These are phyloP conservation scores for Nanorana parkeri DNA, from an alignment of 2,113 vertebrate genomes.

Conservation along the genomic window DNA sequence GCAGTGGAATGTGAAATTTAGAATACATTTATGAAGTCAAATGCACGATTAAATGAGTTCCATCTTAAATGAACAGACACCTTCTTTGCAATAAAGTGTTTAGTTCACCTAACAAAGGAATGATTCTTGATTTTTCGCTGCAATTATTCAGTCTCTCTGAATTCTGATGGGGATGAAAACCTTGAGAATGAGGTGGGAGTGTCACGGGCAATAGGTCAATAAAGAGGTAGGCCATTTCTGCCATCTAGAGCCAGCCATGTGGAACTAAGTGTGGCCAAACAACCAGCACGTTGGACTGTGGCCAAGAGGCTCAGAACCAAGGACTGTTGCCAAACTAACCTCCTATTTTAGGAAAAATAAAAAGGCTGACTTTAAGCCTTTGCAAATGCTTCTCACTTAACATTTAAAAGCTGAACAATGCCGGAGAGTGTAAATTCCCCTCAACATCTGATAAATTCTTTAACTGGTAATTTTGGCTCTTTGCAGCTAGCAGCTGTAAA, in stretches of 20 bases:
- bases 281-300: conserved; percentile 71
- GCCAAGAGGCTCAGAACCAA: conserved; percentile 74
- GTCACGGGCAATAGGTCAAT: conserved; percentile 72
- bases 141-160: conserved; percentile 54
- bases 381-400: conserved; percentile 56
- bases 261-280: conserved; percentile 76
- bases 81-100: not conserved
- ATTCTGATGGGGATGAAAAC: conserved; percentile 63
- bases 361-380: conserved; percentile 57
- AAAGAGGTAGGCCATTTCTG: conserved; percentile 65
- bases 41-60: not conserved
- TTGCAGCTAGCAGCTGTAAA: conserved; percentile 63
- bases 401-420: conserved; percentile 57
- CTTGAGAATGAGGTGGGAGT: conserved; percentile 69
- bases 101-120: conserved; percentile 50
- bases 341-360: conserved; percentile 49
- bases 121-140: conserved; percentile 49
- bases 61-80: conserved; percentile 23
- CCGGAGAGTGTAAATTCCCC: conserved; percentile 59
- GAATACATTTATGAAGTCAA: conserved; percentile 41
- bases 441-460: conserved; percentile 58
- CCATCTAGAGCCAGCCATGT: conserved; percentile 70
- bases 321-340: conserved; percentile 59
- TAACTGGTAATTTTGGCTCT: conserved; percentile 66
- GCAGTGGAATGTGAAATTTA: conserved; percentile 9